Percentiles rank a stretch among this genome's conserved stretches.
These are phyloP conservation scores for Tinea pellionella DNA, from an alignment of 2,888 invertebrate species.

Conservation along the genomic window DNA sequence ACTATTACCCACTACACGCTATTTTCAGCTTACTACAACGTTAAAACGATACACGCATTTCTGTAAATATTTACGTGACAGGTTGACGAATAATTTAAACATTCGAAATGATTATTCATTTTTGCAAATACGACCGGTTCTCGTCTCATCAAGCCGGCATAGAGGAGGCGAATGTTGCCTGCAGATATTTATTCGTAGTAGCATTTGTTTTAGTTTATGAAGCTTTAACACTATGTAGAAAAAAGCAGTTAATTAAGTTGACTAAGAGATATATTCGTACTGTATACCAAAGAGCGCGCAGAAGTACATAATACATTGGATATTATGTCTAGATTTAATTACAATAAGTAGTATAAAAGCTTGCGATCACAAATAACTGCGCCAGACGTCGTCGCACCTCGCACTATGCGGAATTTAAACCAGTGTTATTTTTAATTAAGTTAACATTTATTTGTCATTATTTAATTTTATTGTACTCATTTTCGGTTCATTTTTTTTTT, in stretches of 20 bases:
- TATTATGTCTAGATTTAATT: neutral
- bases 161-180: too few species aligned
- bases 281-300: too few species aligned
- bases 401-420: neutral
- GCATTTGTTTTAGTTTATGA: too few species aligned
- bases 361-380: neutral
- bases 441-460: too few species aligned
- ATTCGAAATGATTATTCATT: neutral
- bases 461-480: too few species aligned
- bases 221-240: too few species aligned
- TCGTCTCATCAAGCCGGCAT: too few species aligned
- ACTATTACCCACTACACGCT: slow-evolving; percentile 2
- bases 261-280: too few species aligned
- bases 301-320: neutral
- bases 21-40: neutral
- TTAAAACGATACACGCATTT: neutral
- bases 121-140: too few species aligned
- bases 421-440: neutral
- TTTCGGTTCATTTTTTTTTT: too few species aligned
- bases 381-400: slow-evolving; percentile 1
- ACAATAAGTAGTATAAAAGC: neutral
- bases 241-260: too few species aligned
- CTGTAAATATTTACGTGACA: neutral
- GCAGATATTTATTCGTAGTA: too few species aligned
- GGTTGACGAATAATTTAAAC: neutral